Evolutionary conservation across 2,113 vertebrate species (phyloP).

Genomic region (Corydoras maculifer): DNA sequence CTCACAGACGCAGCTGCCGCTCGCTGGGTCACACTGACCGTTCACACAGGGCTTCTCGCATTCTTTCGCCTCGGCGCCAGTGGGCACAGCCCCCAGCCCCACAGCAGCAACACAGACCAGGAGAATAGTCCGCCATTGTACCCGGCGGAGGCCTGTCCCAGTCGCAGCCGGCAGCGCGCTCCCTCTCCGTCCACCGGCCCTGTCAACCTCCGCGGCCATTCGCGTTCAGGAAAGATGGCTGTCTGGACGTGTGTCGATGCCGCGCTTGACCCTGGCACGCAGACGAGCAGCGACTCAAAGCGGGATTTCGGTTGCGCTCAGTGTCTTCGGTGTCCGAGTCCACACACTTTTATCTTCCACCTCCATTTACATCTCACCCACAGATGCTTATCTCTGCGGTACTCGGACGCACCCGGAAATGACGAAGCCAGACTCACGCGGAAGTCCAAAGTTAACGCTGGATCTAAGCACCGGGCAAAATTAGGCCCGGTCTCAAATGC

Average conservation of each 20-base stretch:
- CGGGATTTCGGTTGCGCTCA: too few species aligned
- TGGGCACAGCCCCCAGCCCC: conserved; percentile 57
- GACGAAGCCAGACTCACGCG: conserved; percentile 53
- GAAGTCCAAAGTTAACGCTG: conserved; percentile 55
- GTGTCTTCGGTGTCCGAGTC: neutral
- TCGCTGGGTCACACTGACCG: conserved; percentile 76
- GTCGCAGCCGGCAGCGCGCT: conserved; percentile 49
- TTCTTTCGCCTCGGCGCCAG: conserved; percentile 71
- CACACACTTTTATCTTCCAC: conserved; percentile 21
- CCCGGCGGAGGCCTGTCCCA: conserved; percentile 26
- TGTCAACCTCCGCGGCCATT: conserved; percentile 60
- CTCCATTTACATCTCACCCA: conserved; percentile 59
- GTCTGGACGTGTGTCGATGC: conserved; percentile 15
- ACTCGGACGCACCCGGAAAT: conserved; percentile 62
- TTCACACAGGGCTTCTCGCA: conserved; percentile 88
- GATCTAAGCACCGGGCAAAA: neutral
- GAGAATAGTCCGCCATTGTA: conserved; percentile 45
- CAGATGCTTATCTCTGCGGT: conserved; percentile 54
- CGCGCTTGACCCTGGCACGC: neutral
- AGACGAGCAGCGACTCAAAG: neutral
- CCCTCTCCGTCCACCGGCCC: conserved; percentile 47
- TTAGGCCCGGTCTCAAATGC: conserved; percentile 4
- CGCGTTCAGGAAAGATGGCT: conserved; percentile 57
- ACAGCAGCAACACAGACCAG: conserved; percentile 49
- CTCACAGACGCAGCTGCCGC: conserved; percentile 79